These are phyloP conservation scores for Sthenelais limicola DNA, from an alignment of 2,888 invertebrate species.

Conservation along the genomic window DNA sequence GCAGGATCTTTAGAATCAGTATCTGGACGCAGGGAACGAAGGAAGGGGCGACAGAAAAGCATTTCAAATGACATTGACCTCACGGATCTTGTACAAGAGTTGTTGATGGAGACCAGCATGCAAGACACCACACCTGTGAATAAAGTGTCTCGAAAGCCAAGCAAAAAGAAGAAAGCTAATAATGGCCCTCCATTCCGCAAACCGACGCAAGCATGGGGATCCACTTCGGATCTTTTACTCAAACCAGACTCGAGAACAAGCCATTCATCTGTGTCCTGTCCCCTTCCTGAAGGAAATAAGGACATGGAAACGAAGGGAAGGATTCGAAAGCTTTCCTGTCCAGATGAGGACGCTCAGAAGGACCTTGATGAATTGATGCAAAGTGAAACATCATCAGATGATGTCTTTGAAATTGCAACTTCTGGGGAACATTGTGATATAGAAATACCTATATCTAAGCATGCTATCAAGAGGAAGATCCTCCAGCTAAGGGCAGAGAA, in stretches of 20 bases:
- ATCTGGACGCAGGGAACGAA: background rate
- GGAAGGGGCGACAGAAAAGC: background rate
- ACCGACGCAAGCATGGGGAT: too few relatives aligned
- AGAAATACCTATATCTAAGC: background rate
- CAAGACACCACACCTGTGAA: too few relatives aligned
- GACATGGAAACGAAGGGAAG: too few relatives aligned
- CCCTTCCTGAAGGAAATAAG: background rate
- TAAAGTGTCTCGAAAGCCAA: too few relatives aligned
- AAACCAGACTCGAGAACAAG: too few relatives aligned
- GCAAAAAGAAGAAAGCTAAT: too few relatives aligned
- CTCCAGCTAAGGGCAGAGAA: background rate
- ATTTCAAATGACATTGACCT: background rate
- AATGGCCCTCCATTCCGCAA: too few relatives aligned
- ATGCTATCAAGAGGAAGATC: background rate
- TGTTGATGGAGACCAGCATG: too few relatives aligned
- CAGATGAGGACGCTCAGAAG: background rate
- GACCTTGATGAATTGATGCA: background rate
- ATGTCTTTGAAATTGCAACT: background rate
- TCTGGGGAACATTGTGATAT: too few relatives aligned
- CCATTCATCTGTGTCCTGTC: conserved; percentile 1
- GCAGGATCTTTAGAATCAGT: background rate
- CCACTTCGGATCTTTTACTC: too few relatives aligned
- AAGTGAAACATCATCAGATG: background rate
- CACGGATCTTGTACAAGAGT: background rate
- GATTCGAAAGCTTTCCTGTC: background rate